phyloP scores from a whole-genome alignment of 2,888 invertebrate genomes.

The Eulithis prunata region DNA sequence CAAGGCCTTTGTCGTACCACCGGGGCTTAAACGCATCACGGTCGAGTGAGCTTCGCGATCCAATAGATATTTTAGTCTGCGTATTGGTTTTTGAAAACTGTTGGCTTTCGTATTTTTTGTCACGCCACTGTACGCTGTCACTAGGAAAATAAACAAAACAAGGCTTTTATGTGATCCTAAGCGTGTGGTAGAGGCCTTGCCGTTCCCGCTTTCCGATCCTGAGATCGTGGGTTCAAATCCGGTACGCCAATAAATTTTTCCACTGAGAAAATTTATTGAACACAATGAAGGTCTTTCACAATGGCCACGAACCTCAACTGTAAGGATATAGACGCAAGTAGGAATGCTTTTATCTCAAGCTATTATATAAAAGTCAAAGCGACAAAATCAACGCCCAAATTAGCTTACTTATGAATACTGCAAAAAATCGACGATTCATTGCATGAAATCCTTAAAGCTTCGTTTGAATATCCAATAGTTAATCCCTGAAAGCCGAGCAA shows the following conservation, averaged over 20 bases:
- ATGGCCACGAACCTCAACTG: no score
- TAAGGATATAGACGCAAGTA: no score
- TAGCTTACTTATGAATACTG: conserved; percentile 18
- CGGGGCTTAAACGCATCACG: conserved; percentile 42
- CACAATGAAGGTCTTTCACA: no score
- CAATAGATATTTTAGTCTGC: conserved; percentile 43
- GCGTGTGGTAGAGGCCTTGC: no score
- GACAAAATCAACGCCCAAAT: conserved; percentile 4
- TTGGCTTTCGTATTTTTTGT: conserved; percentile 10
- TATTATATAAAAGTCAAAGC: not conserved
- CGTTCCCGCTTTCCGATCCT: no score
- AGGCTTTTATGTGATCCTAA: no score
- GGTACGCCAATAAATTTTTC: no score
- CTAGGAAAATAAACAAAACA: conserved; percentile 6
- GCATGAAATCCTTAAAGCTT: conserved; percentile 33
- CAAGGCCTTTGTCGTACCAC: conserved; percentile 41
- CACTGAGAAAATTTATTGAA: no score
- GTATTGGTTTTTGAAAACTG: conserved; percentile 29
- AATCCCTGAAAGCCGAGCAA: conserved; percentile 57
- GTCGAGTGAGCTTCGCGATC: conserved; percentile 39
- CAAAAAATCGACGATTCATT: conserved; percentile 26
- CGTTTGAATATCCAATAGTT: conserved; percentile 46
- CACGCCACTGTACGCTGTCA: conserved; percentile 1
- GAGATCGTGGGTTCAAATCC: no score
- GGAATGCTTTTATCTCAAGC: not conserved